Evolutionary conservation across 2,113 vertebrate species (phyloP).

Genomic region (Cryptotis parvus): DNA sequence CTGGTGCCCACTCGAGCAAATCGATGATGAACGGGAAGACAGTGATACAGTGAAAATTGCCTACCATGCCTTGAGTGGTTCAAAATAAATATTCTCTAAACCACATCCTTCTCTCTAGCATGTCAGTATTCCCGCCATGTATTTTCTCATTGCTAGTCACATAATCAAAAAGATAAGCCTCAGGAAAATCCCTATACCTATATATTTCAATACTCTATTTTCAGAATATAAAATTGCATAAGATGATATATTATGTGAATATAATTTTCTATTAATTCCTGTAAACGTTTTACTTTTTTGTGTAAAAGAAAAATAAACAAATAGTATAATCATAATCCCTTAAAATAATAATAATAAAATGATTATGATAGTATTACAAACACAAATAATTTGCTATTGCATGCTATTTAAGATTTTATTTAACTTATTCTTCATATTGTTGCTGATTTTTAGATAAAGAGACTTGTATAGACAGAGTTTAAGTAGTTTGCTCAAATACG

Average conservation of each 20-base stretch:
- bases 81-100: background rate
- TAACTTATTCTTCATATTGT: background rate
- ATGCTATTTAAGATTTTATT: background rate
- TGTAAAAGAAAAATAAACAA: background rate
- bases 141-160: background rate
- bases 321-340: background rate
- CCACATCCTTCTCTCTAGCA: background rate
- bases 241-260: background rate
- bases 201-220: background rate
- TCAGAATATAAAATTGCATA: background rate
- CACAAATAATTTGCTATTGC: background rate
- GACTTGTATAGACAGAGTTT: background rate
- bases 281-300: background rate
- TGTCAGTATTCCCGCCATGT: rapidly evolving
- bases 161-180: background rate
- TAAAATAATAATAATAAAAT: background rate
- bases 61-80: background rate
- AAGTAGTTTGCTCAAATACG: background rate
- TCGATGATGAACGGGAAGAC: too few relatives aligned
- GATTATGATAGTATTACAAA: background rate
- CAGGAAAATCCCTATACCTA: background rate
- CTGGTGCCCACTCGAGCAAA: too few relatives aligned
- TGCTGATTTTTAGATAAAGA: background rate
- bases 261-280: background rate
- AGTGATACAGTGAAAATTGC: too few relatives aligned